Percentiles rank a stretch among this genome's conserved stretches.
Evolutionary conservation across 2,888 invertebrate species (phyloP).

Genomic region (Rhogogaster chlorosoma): DNA sequence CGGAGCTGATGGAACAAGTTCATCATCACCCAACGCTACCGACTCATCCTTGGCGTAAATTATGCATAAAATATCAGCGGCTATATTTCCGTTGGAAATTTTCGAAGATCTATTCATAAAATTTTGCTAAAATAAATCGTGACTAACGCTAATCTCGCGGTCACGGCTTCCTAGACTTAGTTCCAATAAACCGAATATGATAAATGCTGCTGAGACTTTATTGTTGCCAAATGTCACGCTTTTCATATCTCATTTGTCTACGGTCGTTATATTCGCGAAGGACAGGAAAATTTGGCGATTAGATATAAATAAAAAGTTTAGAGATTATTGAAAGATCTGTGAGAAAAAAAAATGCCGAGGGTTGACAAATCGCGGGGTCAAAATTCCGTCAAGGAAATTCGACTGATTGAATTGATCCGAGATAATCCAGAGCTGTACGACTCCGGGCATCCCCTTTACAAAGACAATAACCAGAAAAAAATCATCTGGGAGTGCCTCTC

Average conservation of each 20-base stretch:
- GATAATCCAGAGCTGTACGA: constrained; percentile 59
- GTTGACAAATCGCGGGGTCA: background rate
- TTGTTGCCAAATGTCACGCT: background rate
- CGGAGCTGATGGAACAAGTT: background rate
- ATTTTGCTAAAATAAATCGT: background rate
- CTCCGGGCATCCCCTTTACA: constrained; percentile 52
- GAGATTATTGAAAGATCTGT: background rate
- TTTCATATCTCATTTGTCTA: background rate
- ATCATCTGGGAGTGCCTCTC: constrained; percentile 60
- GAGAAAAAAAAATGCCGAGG: background rate
- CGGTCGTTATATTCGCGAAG: background rate
- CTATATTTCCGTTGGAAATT: background rate
- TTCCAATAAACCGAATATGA: background rate
- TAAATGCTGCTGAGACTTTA: constrained; percentile 3
- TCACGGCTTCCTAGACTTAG: background rate
- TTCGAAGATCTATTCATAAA: background rate
- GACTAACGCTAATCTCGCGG: background rate
- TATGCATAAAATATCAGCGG: background rate
- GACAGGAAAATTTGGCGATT: background rate
- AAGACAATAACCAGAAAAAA: constrained; percentile 52
- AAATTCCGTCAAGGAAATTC: constrained; percentile 53
- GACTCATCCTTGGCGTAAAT: background rate
- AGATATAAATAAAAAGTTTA: background rate
- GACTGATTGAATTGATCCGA: constrained; percentile 60
- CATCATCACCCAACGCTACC: background rate